These are phyloP conservation scores for Clavelina lepadiformis DNA, from an alignment of 23 tunicate species.

Conservation along the genomic window DNA sequence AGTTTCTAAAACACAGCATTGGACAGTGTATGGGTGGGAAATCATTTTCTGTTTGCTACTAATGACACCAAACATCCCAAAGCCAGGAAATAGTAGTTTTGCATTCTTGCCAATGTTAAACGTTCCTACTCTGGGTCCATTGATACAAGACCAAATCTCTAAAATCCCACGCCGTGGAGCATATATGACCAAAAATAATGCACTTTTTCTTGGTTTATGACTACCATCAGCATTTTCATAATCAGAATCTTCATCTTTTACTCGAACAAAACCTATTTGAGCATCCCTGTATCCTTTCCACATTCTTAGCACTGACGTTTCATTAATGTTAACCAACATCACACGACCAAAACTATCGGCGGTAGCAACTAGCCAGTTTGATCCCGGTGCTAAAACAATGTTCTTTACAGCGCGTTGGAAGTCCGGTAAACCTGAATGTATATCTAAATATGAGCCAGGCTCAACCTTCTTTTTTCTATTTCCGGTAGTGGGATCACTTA, in stretches of 20 bases:
- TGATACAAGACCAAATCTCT: slow-evolving; percentile 87
- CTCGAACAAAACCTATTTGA: slow-evolving; percentile 63
- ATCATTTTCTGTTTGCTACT: background rate
- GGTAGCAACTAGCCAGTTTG: slow-evolving; percentile 62
- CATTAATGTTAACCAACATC: slow-evolving; percentile 55
- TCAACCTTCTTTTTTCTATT: too few species aligned
- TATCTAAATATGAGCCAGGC: slow-evolving; percentile 45
- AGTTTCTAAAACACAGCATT: slow-evolving; percentile 65
- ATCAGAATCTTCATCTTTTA: slow-evolving; percentile 25
- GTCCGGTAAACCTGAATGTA: slow-evolving; percentile 66
- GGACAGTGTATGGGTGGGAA: slow-evolving; percentile 2
- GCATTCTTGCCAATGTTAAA: slow-evolving; percentile 81
- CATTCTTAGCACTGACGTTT: slow-evolving; percentile 56
- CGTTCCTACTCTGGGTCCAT: slow-evolving; percentile 90
- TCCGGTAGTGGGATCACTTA: background rate
- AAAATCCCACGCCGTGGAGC: slow-evolving; percentile 89
- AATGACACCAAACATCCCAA: slow-evolving; percentile 56
- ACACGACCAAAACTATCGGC: slow-evolving; percentile 82
- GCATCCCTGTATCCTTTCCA: slow-evolving; percentile 99
- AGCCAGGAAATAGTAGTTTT: slow-evolving; percentile 49
- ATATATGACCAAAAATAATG: slow-evolving; percentile 77
- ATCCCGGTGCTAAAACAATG: slow-evolving; percentile 65
- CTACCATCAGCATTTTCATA: background rate
- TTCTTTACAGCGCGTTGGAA: slow-evolving; percentile 24
- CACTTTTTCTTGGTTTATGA: slow-evolving; percentile 11